These are phyloP conservation scores for Thinocorus orbignyianus DNA, from an alignment of 2,113 vertebrate species.

Conservation along the genomic window DNA sequence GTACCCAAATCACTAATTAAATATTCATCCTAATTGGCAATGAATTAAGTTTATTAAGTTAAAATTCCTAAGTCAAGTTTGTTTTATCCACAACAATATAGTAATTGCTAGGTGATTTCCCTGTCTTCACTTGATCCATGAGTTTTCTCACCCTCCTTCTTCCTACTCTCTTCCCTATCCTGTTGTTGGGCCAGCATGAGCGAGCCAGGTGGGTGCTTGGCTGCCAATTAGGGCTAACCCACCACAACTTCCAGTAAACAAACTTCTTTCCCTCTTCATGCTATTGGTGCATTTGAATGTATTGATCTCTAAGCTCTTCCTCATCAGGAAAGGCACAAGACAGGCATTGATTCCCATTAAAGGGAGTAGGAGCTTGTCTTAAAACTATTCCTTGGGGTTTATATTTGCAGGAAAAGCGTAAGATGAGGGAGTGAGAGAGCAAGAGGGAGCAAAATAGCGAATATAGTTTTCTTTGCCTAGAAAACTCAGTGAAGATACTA, in stretches of 20 bases:
- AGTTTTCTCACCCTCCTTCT: neutral
- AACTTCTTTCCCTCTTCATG: neutral
- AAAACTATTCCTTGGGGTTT: neutral
- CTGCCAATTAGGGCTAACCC: neutral
- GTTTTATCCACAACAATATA: neutral
- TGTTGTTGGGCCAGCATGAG: accelerated
- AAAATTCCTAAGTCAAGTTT: neutral
- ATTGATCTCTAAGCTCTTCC: neutral
- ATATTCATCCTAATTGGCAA: neutral
- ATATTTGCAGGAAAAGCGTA: neutral
- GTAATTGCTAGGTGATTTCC: neutral
- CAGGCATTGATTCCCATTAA: neutral
- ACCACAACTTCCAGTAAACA: neutral
- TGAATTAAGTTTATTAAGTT: neutral
- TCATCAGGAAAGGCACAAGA: neutral
- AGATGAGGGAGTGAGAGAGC: neutral
- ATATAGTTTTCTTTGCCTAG: neutral
- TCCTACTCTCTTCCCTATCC: neutral
- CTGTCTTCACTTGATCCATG: neutral
- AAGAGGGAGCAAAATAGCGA: neutral
- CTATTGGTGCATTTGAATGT: neutral
- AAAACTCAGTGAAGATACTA: neutral
- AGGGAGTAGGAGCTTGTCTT: neutral
- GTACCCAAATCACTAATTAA: neutral
- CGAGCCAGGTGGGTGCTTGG: neutral